Base-by-base conservation (phyloP, 1,140 invertebrate genomes). In the Triops longicaudatus region DNA sequence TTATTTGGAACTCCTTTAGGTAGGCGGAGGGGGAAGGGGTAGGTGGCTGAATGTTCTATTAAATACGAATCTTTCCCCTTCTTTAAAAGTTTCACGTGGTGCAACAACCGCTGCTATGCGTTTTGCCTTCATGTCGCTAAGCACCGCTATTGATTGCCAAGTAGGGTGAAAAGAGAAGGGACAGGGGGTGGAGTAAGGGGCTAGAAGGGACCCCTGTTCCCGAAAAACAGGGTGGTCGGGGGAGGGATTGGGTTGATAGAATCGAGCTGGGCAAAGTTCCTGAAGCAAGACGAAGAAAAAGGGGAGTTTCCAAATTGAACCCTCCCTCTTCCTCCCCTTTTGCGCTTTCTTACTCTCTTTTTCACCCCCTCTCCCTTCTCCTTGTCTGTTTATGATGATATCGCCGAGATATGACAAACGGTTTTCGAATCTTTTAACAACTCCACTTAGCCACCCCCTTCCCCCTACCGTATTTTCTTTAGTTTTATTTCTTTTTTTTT, bases 111-210 rank as follows among this genome's bases (percentile, higher is more conserved):
- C 50, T 63, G 50, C 50, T 63, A 63, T 63, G 50, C 50, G 17
- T 63, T 63, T 63, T 63, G 50, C 50, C 50, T 63, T 63, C 50
- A 63, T 63, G 50, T 63, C 50, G 50, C 50, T 63, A 63, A 63
- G 50, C 50, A 63, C 50, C 50, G 50, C 50, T 63, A 63, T 63
- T 63, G 50, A 63, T 63, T 63, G 50, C 50, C 50, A 63, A 63
- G 50, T 63, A 63, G 50, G 50, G 31, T 37, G 31, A 37, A 37
- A 37, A 37, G 31, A 37, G 31, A 37, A 37, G 31, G 31, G 2
- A 37, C 2, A 37, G 7, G 31, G 31, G 31, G 31, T 37, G 31
- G 31, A 7, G 7, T 7, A 37, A 37, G 31, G 31, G 31, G 31
- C 2, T 2, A 37, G 31, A 14, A 63, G 50, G 50, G 50, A n/a